phyloP scores from a whole-genome alignment of 2,113 vertebrate species.

The Oplegnathus fasciatus region DNA sequence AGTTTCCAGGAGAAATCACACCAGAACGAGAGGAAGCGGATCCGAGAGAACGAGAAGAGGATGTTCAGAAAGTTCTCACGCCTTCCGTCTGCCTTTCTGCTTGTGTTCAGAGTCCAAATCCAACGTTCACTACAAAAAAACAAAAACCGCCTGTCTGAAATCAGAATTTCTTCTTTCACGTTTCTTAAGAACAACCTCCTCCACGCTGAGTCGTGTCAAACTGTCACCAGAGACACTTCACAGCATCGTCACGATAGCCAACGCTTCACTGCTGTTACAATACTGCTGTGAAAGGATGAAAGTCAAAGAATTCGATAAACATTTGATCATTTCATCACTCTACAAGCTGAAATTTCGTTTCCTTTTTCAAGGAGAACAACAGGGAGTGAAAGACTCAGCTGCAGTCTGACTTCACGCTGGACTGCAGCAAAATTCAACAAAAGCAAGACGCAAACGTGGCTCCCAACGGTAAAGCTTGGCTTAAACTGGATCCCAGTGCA shows the following conservation, averaged over 20 bases:
- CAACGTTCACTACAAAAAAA: neutral
- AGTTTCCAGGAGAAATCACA: neutral
- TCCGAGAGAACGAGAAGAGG: neutral
- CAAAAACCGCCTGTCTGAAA: neutral
- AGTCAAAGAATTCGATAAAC: neutral
- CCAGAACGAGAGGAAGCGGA: neutral
- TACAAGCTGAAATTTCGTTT: neutral
- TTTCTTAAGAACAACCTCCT: neutral
- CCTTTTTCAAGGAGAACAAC: neutral
- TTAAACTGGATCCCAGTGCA: neutral
- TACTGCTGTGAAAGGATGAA: neutral
- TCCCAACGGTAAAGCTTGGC: neutral
- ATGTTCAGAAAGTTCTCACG: neutral
- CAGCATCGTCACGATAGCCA: neutral
- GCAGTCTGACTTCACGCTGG: neutral
- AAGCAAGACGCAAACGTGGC: neutral
- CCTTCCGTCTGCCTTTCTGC: neutral
- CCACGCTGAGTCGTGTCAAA: neutral
- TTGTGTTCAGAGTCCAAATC: too few species aligned
- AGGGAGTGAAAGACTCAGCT: neutral
- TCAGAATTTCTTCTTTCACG: neutral
- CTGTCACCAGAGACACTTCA: neutral
- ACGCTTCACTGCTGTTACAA: neutral
- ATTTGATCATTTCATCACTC: neutral
- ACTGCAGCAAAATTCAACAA: conserved; percentile 34